These are phyloP conservation scores for Tupiocoris notatus DNA, from an alignment of 2,888 invertebrate species.

Conservation along the genomic window DNA sequence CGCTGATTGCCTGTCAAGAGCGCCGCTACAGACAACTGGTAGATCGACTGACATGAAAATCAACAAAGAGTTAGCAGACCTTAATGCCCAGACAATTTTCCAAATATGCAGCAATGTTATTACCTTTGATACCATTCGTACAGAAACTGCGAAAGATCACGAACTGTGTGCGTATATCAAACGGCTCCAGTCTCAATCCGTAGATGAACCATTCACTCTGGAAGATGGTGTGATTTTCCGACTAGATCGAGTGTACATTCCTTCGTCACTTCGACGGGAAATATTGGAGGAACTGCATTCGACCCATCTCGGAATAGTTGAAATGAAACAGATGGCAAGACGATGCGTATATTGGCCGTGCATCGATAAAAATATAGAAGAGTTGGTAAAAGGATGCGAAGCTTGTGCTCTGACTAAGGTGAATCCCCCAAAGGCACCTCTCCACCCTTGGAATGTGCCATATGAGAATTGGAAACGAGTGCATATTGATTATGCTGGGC, in stretches of 20 bases:
- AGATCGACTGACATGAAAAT: background rate
- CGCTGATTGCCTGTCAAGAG: conserved; percentile 1
- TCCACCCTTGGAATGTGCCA: conserved; percentile 49
- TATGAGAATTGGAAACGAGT: conserved; percentile 47
- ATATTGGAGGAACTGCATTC: background rate
- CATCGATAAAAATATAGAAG: conserved; percentile 46
- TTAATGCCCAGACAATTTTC: background rate
- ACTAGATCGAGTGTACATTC: conserved; percentile 24
- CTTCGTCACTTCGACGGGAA: background rate
- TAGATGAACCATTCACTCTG: background rate
- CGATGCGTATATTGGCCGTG: conserved; percentile 3
- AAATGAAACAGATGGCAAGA: conserved; percentile 15
- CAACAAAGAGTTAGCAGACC: background rate
- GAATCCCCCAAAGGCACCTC: conserved; percentile 15
- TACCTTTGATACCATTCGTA: background rate
- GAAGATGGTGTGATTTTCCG: conserved; percentile 38
- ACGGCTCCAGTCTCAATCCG: background rate
- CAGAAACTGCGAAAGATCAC: background rate
- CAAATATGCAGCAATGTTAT: background rate
- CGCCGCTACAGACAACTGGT: background rate
- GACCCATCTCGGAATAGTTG: background rate
- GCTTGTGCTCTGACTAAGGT: conserved; percentile 37
- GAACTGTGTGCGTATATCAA: background rate
- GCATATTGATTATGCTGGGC: conserved; percentile 50
- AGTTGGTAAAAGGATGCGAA: conserved; percentile 47